phyloP scores from a whole-genome alignment of 2,113 vertebrate genomes.

The Hemibagrus wyckioides region DNA sequence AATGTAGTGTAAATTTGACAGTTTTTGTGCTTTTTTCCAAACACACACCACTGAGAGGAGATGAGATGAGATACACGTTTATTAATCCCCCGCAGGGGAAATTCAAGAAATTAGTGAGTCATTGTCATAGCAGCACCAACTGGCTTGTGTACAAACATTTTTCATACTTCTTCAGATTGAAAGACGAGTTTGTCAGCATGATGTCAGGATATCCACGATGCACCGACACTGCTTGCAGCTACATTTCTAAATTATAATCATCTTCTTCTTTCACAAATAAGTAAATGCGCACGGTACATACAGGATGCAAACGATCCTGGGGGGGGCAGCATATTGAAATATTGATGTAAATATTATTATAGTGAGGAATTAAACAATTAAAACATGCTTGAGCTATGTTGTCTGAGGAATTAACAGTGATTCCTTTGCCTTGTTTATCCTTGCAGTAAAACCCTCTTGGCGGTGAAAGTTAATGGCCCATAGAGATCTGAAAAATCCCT shows the following conservation, averaged over 20 bases:
- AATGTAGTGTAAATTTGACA: not conserved
- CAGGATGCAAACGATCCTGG: not conserved
- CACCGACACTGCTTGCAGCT: not conserved
- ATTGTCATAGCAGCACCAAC: not conserved
- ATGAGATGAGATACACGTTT: too few relatives aligned
- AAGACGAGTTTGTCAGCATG: not conserved
- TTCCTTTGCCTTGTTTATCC: not conserved
- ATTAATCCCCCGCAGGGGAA: too few relatives aligned
- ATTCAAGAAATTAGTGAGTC: not conserved
- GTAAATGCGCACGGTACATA: not conserved
- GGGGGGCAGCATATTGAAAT: not conserved
- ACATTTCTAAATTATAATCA: not conserved
- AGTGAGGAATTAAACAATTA: not conserved
- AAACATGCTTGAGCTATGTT: not conserved
- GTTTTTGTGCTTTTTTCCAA: not conserved
- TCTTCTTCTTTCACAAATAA: not conserved
- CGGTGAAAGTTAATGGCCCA: slow-evolving; percentile 21
- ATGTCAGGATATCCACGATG: not conserved
- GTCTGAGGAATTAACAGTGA: not conserved
- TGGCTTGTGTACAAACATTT: not conserved
- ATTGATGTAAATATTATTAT: not conserved
- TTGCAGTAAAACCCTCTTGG: slow-evolving; percentile 4
- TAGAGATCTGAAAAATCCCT: slow-evolving; percentile 29
- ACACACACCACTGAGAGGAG: not conserved
- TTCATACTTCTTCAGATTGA: not conserved